These are phyloP conservation scores for Tineola bisselliella DNA, from an alignment of 2,888 invertebrate genomes.

Conservation along the genomic window DNA sequence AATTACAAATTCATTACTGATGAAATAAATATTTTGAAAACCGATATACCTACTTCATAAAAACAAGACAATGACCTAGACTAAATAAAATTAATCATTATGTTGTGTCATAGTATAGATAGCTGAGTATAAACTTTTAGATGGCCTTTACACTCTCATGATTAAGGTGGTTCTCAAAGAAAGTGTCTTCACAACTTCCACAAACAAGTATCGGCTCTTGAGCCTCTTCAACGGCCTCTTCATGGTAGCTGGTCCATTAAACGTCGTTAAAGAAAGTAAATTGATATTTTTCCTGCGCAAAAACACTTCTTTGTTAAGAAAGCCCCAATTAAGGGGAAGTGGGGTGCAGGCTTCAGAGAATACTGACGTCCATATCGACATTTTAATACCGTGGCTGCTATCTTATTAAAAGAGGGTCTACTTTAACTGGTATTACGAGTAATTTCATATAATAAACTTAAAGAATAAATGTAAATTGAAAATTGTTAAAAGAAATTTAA, in stretches of 20 bases:
- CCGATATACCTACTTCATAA: too few relatives aligned
- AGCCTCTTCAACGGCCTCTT: slow-evolving; percentile 37
- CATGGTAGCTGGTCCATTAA: slow-evolving; percentile 39
- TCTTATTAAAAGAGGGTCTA: too few relatives aligned
- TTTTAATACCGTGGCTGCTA: neutral
- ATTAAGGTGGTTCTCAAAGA: slow-evolving; percentile 48
- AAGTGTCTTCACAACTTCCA: slow-evolving; percentile 9
- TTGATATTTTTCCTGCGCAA: slow-evolving; percentile 15
- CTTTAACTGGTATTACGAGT: too few relatives aligned
- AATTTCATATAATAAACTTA: too few relatives aligned
- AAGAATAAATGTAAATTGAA: too few relatives aligned
- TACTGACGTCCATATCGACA: neutral
- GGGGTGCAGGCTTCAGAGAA: neutral
- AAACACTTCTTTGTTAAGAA: neutral
- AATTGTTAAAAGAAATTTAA: too few relatives aligned
- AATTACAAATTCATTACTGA: neutral
- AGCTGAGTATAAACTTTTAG: neutral
- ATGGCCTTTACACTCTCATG: slow-evolving; percentile 33
- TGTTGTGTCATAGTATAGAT: too few relatives aligned
- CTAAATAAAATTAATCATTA: too few relatives aligned
- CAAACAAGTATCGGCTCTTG: slow-evolving; percentile 52
- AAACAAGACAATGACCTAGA: too few relatives aligned
- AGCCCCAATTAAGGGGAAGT: neutral
- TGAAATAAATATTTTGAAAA: neutral
- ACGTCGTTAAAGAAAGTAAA: slow-evolving; percentile 19